Evolutionary conservation across 2,797 vertebrate species (phyloP), one percentile per base, ranked within the genome.

Genomic region (Onychomys arenicola): DNA sequence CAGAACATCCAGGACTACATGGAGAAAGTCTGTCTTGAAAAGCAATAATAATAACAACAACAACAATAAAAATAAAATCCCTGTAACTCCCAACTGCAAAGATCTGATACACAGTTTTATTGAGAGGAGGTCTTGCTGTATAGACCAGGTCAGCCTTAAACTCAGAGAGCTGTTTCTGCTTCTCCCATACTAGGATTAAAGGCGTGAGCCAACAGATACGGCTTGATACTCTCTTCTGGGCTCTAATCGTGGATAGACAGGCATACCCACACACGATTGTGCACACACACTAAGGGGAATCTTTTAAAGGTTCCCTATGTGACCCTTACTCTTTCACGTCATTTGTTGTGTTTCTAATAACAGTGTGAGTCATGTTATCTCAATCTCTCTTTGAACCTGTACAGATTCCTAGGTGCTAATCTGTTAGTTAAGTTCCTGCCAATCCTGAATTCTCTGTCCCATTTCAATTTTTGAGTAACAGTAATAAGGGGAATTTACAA

Each of bases 401-500:
- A 55, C 37, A 88, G 55, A 81, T 85, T 93, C 90, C 34, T 23
- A 43, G 6, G 37, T 92, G 34, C 43, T 87, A 84, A 37, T 78
- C 77, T 96, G 32, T 96, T 96, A 40, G 40, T 75, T 94, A 80
- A 61, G 6, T 87, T 32, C 37, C 55, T 27, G 21, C 32, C 4
- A 3, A 34, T 34, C n/a, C 37, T 34, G 0, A 83, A 63, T 71
- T 92, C 89, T 86, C 32, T 55, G 32, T 88, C 59, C 4, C 27
- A n/a, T 90, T 92, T 94, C 65, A 89, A 81, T 71, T 93, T 90
- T 59, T 67, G 75, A 46, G 57, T 93, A 91, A 75, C 21, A 82
- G 4, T 91, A 83, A 82, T 83, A n/a, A 34, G 55, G 29, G 43
- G 91, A 73, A 23, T 90, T 90, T 21, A 89, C 90, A 93, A 78